Percentiles rank a stretch among this genome's conserved stretches.
phyloP scores from a whole-genome alignment of 2,113 vertebrate species.

The Semnornis frantzii region DNA sequence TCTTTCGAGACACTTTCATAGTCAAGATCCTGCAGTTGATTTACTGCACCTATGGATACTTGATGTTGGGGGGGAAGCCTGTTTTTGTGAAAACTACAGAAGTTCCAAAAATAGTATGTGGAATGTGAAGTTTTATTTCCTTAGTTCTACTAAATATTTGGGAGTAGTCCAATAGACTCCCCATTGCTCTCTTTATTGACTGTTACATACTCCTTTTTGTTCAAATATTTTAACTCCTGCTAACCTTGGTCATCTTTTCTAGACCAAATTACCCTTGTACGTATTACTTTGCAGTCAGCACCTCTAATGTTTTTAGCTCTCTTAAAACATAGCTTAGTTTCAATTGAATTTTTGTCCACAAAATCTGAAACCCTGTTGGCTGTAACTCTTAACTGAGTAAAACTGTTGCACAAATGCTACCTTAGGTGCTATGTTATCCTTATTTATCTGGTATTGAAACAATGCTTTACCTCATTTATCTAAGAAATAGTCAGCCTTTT shows the following conservation, averaged over 20 bases:
- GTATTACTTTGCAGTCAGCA: constrained; percentile 26
- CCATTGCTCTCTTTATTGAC: constrained; percentile 51
- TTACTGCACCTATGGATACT: constrained; percentile 42
- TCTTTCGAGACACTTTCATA: constrained; percentile 59
- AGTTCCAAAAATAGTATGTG: constrained; percentile 38
- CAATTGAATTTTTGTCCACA: constrained; percentile 45
- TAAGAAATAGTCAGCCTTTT: constrained; percentile 20
- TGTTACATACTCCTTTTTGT: constrained; percentile 56
- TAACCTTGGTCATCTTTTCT: constrained; percentile 3
- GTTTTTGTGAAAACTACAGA: constrained; percentile 23
- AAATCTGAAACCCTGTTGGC: constrained; percentile 64
- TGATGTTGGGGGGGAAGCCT: constrained; percentile 56
- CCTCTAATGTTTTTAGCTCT: constrained; percentile 39
- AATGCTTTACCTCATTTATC: constrained; percentile 18
- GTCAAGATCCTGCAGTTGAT: constrained; percentile 46
- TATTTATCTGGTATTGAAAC: constrained; percentile 37
- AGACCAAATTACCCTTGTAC: constrained; percentile 17
- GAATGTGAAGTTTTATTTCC: constrained; percentile 57
- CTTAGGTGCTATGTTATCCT: constrained; percentile 41
- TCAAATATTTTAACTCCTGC: constrained; percentile 31
- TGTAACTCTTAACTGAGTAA: constrained; percentile 52
- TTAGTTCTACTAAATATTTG: constrained; percentile 26
- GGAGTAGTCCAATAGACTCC: constrained; percentile 44
- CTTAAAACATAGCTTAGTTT: constrained; percentile 41
- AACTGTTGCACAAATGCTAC: constrained; percentile 43